Evolutionary conservation across 2,888 invertebrate species (phyloP), one percentile per base, ranked within the genome.

Genomic region (Syrphus vitripennis): DNA sequence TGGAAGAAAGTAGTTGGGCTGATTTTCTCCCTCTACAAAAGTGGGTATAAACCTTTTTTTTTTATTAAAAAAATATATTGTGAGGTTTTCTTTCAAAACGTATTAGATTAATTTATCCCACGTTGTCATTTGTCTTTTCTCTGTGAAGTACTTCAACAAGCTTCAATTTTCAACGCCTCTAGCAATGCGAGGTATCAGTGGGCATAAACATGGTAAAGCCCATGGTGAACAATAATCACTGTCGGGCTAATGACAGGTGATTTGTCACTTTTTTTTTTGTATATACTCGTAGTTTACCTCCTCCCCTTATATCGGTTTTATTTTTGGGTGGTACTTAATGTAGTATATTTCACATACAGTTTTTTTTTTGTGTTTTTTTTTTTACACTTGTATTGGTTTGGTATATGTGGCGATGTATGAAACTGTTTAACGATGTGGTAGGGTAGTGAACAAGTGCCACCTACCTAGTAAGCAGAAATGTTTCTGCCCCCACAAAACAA

Each of bases 201-300:
- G 29, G 12, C 21, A 65, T 45, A 31, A 19, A 42, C 65, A 65
- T 65, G 29, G 42, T 78, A 59, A 70, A 65, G 34, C n/a, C 40
- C 29, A 45, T 45, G 21, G 40, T 72, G 71, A 75, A 71, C 80
- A 71, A 67, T 71, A 84, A 80, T 84, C 83, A 84, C 76, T 59
- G 76, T 67, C 67, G 65, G 71, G 65, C 70, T 76, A 59, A 80
- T 76, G 80, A 55, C 80, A 76, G 59, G 83, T 71, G 80, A 80
- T 84, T 84, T 65, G 71, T 82, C 75, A 74, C 48, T 67, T 65
- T 40, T 57, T 26, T 76, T 31, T 34, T 53, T 50, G 9, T 34
- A 12, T 10, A 9, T 40, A 19, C 50, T 29, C 6, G 19, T 2
- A 10, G 21, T 61, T 61, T n/a, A 26, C 19, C 9, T 24, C n/a